Evolutionary conservation across 2,113 vertebrate genomes (phyloP).

Genomic region (Istiophorus platypterus): DNA sequence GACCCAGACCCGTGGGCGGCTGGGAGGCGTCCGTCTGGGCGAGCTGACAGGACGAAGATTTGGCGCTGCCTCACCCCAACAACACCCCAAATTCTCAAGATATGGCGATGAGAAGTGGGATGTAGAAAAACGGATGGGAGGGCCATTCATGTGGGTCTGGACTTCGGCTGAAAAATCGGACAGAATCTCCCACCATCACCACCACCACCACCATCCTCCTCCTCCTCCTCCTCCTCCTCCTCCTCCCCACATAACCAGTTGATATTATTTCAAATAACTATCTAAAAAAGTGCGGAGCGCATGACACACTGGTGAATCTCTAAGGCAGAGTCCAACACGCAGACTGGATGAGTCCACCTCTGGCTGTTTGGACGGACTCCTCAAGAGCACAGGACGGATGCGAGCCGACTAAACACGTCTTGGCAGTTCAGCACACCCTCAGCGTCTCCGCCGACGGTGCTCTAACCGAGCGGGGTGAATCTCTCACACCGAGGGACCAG

Average conservation of each 20-base stretch:
- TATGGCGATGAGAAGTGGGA: conserved; percentile 63
- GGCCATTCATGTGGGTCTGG: conserved; percentile 56
- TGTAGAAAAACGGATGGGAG: conserved; percentile 55
- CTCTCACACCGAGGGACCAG: conserved; percentile 57
- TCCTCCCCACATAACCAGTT: conserved; percentile 64
- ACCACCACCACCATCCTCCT: conserved; percentile 3
- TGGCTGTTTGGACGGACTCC: conserved; percentile 66
- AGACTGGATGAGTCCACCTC: conserved; percentile 74
- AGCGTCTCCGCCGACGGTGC: conserved; percentile 54
- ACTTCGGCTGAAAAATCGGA: conserved; percentile 53
- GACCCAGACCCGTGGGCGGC: conserved; percentile 80
- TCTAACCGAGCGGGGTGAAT: conserved; percentile 50
- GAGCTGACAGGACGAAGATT: conserved; percentile 61
- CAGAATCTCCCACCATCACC: conserved; percentile 13
- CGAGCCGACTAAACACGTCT: conserved; percentile 62
- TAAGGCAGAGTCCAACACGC: conserved; percentile 46
- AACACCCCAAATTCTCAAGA: conserved; percentile 45
- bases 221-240: conserved; percentile 10
- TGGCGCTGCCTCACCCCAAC: conserved; percentile 53
- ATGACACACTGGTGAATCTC: conserved; percentile 59
- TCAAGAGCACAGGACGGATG: conserved; percentile 67
- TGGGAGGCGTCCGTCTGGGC: conserved; percentile 76
- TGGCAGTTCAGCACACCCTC: conserved; percentile 49
- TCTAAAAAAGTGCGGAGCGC: conserved; percentile 65
- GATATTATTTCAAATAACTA: conserved; percentile 56